Percentiles rank a stretch among this genome's conserved stretches.
phyloP scores from a whole-genome alignment of 1,140 invertebrate species.

The Diprion similis region DNA sequence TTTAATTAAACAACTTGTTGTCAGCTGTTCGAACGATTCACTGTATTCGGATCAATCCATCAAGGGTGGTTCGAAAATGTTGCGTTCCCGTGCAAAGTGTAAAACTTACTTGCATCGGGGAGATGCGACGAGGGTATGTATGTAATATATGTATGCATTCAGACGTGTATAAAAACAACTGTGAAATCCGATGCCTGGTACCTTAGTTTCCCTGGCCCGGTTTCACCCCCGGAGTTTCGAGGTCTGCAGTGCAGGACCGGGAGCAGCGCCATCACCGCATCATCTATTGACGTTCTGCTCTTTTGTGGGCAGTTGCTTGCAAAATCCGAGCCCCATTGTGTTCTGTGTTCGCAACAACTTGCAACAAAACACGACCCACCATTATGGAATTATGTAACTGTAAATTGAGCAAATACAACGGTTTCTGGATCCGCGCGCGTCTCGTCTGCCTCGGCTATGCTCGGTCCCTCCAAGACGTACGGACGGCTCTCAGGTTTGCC shows the following conservation, averaged over 20 bases:
- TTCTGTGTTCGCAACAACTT: background rate
- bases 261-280: background rate
- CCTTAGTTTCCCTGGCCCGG: background rate
- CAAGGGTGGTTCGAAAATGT: no score
- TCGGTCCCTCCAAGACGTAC: background rate
- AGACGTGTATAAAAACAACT: background rate
- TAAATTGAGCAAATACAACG: constrained; percentile 7
- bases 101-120: no score
- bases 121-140: no score
- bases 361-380: constrained; percentile 2
- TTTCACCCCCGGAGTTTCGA: background rate
- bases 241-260: no score
- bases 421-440: background rate
- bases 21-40: no score
- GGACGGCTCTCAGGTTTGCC: background rate
- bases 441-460: no score
- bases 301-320: constrained; percentile 7
- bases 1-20: no score
- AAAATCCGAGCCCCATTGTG: background rate
- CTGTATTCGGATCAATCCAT: no score
- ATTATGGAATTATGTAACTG: constrained; percentile 8
- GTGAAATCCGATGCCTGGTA: background rate
- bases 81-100: no score
- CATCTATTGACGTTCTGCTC: constrained; percentile 2
- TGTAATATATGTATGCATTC: no score